These are phyloP conservation scores for Scortum barcoo DNA, from an alignment of 2,113 vertebrate genomes.

Conservation along the genomic window DNA sequence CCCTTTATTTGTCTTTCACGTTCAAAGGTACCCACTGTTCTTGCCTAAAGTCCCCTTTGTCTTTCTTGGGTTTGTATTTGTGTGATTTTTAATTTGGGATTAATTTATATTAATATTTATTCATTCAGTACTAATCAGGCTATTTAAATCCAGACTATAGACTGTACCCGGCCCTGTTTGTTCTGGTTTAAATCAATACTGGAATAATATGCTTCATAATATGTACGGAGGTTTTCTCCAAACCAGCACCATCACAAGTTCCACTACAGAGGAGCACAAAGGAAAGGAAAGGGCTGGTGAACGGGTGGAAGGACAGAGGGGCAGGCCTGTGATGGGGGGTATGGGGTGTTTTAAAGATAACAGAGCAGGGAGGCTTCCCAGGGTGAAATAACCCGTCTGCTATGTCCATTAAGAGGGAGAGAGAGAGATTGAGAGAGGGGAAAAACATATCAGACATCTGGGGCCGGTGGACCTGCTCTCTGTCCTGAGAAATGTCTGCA, in stretches of 20 bases:
- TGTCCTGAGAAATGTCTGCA: neutral
- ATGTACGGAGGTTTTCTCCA: too few relatives aligned
- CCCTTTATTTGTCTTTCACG: neutral
- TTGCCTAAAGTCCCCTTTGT: neutral
- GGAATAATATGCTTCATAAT: neutral
- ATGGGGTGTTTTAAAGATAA: conserved; percentile 67
- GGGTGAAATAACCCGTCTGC: conserved; percentile 67
- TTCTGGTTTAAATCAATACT: too few relatives aligned
- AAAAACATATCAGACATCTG: conserved; percentile 7
- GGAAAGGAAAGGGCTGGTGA: neutral
- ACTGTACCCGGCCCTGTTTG: neutral
- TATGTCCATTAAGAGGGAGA: conserved; percentile 63
- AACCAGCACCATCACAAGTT: neutral
- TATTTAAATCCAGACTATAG: neutral
- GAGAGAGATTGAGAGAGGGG: neutral
- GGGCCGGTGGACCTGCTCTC: conserved; percentile 29
- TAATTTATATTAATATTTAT: too few relatives aligned
- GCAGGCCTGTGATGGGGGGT: neutral
- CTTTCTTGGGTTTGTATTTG: neutral
- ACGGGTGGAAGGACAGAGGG: conserved; percentile 1
- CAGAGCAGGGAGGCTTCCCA: conserved; percentile 83
- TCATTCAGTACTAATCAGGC: neutral
- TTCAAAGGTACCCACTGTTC: neutral
- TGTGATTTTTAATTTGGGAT: neutral
- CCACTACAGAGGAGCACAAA: neutral